Conservation (phyloP, 2,888 invertebrate species). For the Eubasilissa splendida region DNA sequence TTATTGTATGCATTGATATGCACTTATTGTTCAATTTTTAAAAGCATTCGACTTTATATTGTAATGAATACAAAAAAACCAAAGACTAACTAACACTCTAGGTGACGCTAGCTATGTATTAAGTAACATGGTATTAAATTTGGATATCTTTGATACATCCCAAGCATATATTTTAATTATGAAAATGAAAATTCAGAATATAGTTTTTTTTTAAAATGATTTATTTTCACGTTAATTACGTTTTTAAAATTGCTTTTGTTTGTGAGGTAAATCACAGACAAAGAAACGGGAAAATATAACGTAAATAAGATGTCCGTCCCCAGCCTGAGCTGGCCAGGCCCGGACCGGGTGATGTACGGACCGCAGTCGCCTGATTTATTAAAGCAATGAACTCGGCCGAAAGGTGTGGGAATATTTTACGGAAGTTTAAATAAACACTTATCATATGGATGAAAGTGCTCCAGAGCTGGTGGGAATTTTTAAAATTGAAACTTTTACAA, state of each 20-base stretch:
- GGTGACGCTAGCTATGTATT: background rate
- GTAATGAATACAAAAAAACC: too few species aligned
- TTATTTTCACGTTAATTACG: too few species aligned
- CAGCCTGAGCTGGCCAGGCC: background rate
- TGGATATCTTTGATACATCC: background rate
- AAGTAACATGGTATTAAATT: background rate
- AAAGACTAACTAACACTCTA: too few species aligned
- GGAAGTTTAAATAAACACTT: background rate
- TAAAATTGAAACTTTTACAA: background rate
- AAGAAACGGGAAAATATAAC: too few species aligned
- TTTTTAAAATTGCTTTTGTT: too few species aligned
- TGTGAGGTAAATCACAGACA: too few species aligned
- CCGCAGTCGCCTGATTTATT: conserved; percentile 14
- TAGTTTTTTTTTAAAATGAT: too few species aligned
- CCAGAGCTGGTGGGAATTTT: background rate
- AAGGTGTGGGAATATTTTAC: conserved; percentile 19
- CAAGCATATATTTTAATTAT: too few species aligned
- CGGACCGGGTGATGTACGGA: conserved; percentile 16
- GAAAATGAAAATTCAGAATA: too few species aligned
- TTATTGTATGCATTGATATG: too few species aligned
- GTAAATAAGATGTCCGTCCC: background rate
- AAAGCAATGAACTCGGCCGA: background rate
- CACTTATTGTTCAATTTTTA: too few species aligned
- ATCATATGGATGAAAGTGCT: conserved; percentile 11
- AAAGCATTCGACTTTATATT: too few species aligned